Evolutionary conservation across 1,140 invertebrate species (phyloP).

Genomic region (Helicoverpa armigera): DNA sequence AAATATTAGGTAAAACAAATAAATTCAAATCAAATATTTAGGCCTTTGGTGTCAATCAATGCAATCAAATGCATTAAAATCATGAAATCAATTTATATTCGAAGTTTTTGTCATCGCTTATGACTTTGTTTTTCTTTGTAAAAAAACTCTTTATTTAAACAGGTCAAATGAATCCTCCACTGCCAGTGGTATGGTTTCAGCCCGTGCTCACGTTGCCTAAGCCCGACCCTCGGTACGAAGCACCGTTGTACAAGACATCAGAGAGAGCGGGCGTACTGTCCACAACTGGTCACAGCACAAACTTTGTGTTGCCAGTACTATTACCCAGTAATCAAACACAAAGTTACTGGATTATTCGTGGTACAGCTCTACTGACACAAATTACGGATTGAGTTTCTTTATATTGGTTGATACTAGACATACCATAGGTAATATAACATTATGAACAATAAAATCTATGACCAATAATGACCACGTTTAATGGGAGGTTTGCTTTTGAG

Average conservation of each 20-base stretch:
- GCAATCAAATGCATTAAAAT: no score
- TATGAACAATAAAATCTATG: no score
- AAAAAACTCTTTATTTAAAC: conserved; percentile 47
- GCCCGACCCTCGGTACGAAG: conserved; percentile 90
- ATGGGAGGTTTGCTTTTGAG: no score
- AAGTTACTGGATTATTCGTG: conserved; percentile 95
- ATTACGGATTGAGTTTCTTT: conserved; percentile 83
- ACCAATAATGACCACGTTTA: no score
- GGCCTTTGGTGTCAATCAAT: no score
- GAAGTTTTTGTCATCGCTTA: no score
- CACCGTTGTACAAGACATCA: conserved; percentile 95
- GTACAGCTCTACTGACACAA: conserved; percentile 93
- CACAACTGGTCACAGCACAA: conserved; percentile 96
- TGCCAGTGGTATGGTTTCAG: conserved; percentile 92
- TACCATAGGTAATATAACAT: no score
- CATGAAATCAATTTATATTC: no score
- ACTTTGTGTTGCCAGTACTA: conserved; percentile 94
- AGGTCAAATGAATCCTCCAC: conserved; percentile 89
- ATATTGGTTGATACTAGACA: no score
- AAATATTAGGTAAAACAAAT: no score
- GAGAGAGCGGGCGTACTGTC: conserved; percentile 93
- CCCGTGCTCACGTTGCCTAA: conserved; percentile 88
- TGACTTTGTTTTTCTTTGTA: no score
- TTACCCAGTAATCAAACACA: conserved; percentile 88
- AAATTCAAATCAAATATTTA: no score